Conservation (phyloP, 2,888 invertebrate genomes). For the Spisula subtruncata region DNA sequence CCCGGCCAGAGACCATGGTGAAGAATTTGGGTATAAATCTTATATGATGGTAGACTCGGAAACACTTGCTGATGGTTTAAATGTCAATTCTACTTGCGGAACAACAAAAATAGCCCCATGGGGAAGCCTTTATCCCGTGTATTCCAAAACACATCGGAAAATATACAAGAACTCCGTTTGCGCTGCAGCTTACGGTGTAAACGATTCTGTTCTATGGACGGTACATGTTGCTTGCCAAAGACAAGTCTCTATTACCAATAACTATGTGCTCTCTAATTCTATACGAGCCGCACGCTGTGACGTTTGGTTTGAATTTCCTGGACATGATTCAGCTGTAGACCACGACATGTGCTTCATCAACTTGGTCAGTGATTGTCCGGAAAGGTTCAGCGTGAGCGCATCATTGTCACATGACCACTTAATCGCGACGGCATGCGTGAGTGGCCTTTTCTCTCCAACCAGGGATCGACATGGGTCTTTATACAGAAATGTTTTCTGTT, state of each 20-base stretch:
- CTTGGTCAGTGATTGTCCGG: background rate
- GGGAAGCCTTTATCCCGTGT: background rate
- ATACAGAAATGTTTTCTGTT: background rate
- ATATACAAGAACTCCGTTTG: conserved; percentile 1
- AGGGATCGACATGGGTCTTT: background rate
- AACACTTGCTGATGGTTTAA: no score
- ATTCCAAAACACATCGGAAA: background rate
- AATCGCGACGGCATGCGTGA: background rate
- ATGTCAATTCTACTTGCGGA: background rate
- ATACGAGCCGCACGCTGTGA: background rate
- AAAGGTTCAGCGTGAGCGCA: background rate
- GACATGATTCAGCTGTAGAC: background rate
- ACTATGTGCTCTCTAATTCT: background rate
- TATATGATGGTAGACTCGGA: background rate
- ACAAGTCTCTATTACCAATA: no score
- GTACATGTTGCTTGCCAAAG: background rate
- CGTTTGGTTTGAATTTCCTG: conserved; percentile 6
- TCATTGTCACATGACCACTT: background rate
- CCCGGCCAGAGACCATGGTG: background rate
- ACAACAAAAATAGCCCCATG: no score
- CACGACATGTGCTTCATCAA: background rate
- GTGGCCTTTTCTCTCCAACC: background rate
- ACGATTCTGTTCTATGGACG: background rate
- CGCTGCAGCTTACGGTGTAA: background rate
- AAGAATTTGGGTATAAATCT: background rate